Base-by-base conservation (phyloP, 1,140 invertebrate species). In the Listronotus oregonensis region DNA sequence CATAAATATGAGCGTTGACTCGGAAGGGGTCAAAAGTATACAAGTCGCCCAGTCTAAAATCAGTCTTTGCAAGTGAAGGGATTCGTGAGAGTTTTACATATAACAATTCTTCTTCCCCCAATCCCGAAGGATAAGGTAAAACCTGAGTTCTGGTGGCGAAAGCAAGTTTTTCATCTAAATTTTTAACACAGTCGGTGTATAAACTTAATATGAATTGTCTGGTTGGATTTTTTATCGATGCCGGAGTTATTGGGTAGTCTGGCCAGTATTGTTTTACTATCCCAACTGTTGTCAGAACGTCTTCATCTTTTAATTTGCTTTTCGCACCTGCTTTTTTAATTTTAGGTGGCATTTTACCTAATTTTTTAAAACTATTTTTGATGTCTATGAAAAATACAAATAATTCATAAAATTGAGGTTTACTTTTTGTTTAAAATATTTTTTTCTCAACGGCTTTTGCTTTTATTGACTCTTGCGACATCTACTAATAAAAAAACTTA, bases 41-140 rank as follows among this genome's bases (percentile, higher is more conserved):
- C 27, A 64, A 57, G 17, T 64, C 62, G 7, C 62, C 52, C 9
- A 64, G 44, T 32, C 47, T 64, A 39, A 64, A 57, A 12, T 47
- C 51, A 10, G 27, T 32, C 9, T 44, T n/a, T 11, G 18, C 18
- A 15, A 62, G 59, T 9, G 39, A 8, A n/a, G 62, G 51, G 56
- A 64, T 56, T 39, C 31, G 49, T 0, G 31, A 40, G 1, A 64
- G 42, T 18, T 56, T 64, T n/a, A 47, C 34, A 49, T 18, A 64
- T 12, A 64, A 18, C 5, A 21, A 4, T n/a, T 57, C 54, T 57
- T 64, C 62, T 56, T 56, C 51, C 8, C 34, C 34, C 11, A 56
- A n/a, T 2, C 37, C 27, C 18, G 42, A 21, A 1, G 52, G 43
- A 14, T 39, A 6, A 0, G 40, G 18, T 49, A 44, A 9, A 10